Evolutionary conservation across 2,888 invertebrate genomes (phyloP).

Genomic region (Entomobrya multifasciata): DNA sequence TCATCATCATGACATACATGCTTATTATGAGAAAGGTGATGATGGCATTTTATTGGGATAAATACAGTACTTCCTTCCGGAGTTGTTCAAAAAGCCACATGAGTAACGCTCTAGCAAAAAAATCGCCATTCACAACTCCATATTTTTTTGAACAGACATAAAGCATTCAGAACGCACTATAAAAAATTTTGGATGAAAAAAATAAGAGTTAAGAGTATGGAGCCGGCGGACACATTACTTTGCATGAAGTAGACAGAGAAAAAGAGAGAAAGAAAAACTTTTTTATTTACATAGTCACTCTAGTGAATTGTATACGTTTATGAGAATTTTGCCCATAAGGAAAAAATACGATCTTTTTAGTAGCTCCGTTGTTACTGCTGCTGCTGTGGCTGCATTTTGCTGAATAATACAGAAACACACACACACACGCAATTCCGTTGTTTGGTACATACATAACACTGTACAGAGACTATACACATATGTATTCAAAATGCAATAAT

Average conservation of each 20-base stretch:
- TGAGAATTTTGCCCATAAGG: conserved; percentile 39
- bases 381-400: not conserved
- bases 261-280: conserved; percentile 4
- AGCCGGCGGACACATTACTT: conserved; percentile 46
- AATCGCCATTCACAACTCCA: not conserved
- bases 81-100: conserved; percentile 17
- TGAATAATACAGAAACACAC: too few relatives aligned
- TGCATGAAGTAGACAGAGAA: conserved; percentile 27
- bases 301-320: conserved; percentile 41
- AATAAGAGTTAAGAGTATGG: conserved; percentile 20
- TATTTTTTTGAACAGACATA: conserved; percentile 15
- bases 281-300: conserved; percentile 48
- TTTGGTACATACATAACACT: too few relatives aligned
- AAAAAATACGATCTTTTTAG: not conserved
- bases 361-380: not conserved
- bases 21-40: conserved; percentile 1
- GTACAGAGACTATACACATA: too few relatives aligned
- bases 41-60: conserved; percentile 38
- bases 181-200: conserved; percentile 12
- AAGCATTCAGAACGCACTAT: conserved; percentile 1
- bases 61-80: conserved; percentile 59
- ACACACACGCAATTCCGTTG: too few relatives aligned
- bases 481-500: too few relatives aligned
- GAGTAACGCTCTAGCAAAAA: not conserved
- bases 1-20: too few relatives aligned